Base-by-base conservation (phyloP, 64 coral and sea anemone genomes). In the Montipora sp. region DNA sequence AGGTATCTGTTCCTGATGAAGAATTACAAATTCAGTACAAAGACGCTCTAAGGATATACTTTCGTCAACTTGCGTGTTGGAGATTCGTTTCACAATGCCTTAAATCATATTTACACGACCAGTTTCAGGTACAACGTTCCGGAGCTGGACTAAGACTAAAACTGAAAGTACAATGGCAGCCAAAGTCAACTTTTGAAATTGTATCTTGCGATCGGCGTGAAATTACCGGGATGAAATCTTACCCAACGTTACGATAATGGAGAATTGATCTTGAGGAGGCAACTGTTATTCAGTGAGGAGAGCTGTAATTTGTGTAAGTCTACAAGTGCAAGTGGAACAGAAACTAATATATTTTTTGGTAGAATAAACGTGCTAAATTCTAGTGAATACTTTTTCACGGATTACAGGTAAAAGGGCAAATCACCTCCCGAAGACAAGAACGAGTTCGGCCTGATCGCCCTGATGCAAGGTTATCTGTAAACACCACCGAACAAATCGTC, bases 121-220 rank as follows among this genome's bases (percentile, higher is more conserved):
- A 53, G 87, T 89, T 46, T 59, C 73, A 58, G 85, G 67, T 0
- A 55, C 70, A 88, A 89, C 48, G 13, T 88, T 76, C 85, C 75
- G 85, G 10, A 24, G 23, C 23, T 24, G 23, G 23, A 24, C 23
- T 24, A 24, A 47, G 72, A 3, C 71, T 88, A 20, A 88, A 88
- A 88, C 47, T 88, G 16, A 88, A 71, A 88, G 15, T 88, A 21
- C 48, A 51, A 3, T 88, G 85, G 85, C 85, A 88, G 24, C 85
- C 85, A 10, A 88, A 43, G 50, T 88, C 70, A 51, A 88, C 85
- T 51, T 71, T 71, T 75, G 85, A 88, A 75, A 55, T 88, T 2
- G 68, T 75, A 15, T 73, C 71, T 24, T 48, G 12, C 48, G 75
- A 88, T 50, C 46, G 85, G 15, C 18, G 70, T 36, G 18, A 88